A percentile compares a stretch with the other conserved stretches of the same genome.
Conservation (phyloP, 2,113 vertebrate species). For the Plecotus auritus region DNA sequence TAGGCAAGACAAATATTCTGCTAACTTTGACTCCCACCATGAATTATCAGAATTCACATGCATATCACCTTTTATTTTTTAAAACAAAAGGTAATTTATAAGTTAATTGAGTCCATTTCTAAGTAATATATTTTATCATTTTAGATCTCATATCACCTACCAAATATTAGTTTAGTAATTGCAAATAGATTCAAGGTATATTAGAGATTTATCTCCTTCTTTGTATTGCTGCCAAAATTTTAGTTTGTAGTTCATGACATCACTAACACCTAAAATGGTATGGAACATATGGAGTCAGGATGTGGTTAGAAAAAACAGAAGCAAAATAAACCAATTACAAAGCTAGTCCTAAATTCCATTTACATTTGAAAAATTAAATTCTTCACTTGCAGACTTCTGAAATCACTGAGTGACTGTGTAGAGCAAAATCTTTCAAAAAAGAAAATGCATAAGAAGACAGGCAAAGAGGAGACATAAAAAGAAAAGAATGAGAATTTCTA, state of each 20-base stretch:
- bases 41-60: neutral
- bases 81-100: constrained; percentile 28
- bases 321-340: constrained; percentile 51
- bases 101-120: constrained; percentile 27
- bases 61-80: neutral
- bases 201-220: constrained; percentile 47
- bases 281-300: constrained; percentile 46
- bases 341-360: neutral
- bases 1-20: neutral
- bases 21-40: neutral
- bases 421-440: constrained; percentile 2
- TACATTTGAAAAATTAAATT: constrained; percentile 40
- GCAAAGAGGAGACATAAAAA: neutral
- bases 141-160: constrained; percentile 33
- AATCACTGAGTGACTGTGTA: constrained; percentile 27
- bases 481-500: neutral
- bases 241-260: constrained; percentile 59
- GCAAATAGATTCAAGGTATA: constrained; percentile 42
- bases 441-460: constrained; percentile 5
- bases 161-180: constrained; percentile 52
- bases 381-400: constrained; percentile 16
- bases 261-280: constrained; percentile 42
- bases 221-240: constrained; percentile 55
- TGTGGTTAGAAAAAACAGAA: constrained; percentile 40
- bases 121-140: constrained; percentile 46